A percentile compares a stretch with the other conserved stretches of the same genome.
Conservation (phyloP, 2,888 invertebrate species). For the Isoperla grammatica region DNA sequence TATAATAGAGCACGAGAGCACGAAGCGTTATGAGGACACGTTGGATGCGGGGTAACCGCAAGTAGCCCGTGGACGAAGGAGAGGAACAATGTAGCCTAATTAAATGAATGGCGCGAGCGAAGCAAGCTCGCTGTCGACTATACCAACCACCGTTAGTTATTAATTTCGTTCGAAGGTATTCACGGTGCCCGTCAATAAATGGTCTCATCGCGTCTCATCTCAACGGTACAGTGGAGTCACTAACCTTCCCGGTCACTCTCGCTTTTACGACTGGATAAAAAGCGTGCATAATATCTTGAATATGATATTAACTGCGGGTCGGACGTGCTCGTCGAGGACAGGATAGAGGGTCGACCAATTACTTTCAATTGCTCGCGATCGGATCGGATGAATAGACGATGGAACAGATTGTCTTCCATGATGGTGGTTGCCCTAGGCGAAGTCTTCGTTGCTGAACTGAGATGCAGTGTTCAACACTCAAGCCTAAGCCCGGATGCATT, state of each 20-base stretch:
- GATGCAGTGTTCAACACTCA: too few species aligned
- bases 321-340: conserved; percentile 4
- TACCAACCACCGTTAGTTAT: background rate
- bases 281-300: conserved; percentile 4
- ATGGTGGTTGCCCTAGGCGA: too few species aligned
- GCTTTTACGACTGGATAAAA: conserved; percentile 12
- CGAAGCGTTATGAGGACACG: too few species aligned
- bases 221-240: conserved; percentile 11
- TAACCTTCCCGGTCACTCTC: conserved; percentile 11
- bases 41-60: too few species aligned
- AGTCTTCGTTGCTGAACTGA: too few species aligned
- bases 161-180: background rate
- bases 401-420: background rate
- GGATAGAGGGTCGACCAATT: conserved; percentile 6
- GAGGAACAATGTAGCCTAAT: too few species aligned
- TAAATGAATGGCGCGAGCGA: too few species aligned
- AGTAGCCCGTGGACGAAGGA: too few species aligned
- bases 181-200: conserved; percentile 9
- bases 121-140: too few species aligned
- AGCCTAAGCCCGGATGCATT: too few species aligned
- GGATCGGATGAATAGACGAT: conserved; percentile 11
- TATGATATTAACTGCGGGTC: conserved; percentile 15
- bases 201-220: conserved; percentile 1
- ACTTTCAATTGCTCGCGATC: conserved; percentile 14
- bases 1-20: too few species aligned